phyloP scores from a whole-genome alignment of 2,797 vertebrate species.

The Sebastes vulpes region DNA sequence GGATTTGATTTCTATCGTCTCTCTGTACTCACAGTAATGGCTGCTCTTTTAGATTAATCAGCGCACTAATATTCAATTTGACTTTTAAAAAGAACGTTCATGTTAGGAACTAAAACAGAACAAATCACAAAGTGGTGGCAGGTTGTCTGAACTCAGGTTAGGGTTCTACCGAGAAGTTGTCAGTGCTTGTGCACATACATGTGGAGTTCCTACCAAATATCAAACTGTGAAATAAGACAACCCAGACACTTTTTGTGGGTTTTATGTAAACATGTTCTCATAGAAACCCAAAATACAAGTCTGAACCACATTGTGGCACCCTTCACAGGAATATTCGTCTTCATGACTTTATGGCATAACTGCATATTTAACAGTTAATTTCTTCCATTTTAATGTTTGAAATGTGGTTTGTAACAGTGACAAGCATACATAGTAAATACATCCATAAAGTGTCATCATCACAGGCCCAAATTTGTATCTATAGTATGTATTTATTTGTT shows the following conservation, averaged over 20 bases:
- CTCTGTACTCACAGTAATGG: neutral
- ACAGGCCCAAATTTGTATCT: too few species aligned
- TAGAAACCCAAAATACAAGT: rapidly evolving
- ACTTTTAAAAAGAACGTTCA: neutral
- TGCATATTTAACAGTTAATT: too few species aligned
- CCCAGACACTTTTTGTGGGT: too few species aligned
- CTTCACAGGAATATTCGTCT: too few species aligned
- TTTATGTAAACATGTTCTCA: too few species aligned
- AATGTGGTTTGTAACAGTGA: neutral
- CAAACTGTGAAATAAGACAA: too few species aligned
- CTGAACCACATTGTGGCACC: too few species aligned
- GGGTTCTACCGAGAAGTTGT: neutral
- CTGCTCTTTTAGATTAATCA: neutral
- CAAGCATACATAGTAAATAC: neutral
- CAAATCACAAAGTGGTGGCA: neutral
- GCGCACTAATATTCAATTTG: neutral
- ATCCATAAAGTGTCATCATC: neutral
- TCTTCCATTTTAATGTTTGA: too few species aligned
- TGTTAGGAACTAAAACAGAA: neutral
- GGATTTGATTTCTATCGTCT: constrained; percentile 1
- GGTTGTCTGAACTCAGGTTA: neutral
- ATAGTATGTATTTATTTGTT: too few species aligned
- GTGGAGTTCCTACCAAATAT: too few species aligned
- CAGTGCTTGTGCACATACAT: too few species aligned
- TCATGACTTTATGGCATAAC: too few species aligned